Evolutionary conservation across 2,888 invertebrate species (phyloP).

Genomic region (Palloptera scutellata): DNA sequence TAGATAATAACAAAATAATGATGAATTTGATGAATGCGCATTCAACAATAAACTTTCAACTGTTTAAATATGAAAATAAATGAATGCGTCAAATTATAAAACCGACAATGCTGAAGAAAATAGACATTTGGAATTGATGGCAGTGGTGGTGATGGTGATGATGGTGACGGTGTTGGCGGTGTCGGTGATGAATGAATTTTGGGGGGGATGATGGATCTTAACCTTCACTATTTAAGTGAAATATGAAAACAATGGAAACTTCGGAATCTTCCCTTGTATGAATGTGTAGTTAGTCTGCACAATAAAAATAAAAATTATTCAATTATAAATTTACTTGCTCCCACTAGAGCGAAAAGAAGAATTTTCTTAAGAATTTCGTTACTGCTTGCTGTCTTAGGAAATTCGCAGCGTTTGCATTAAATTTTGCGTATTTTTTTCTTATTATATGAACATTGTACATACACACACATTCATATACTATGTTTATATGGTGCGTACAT

Average conservation of each 20-base stretch:
- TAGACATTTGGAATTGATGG: conserved; percentile 2
- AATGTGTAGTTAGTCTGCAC: conserved; percentile 1
- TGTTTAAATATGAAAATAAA: conserved; percentile 29
- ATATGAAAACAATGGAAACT: no score
- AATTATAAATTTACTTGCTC: conserved; percentile 34
- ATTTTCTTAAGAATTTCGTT: not conserved
- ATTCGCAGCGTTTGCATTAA: conserved; percentile 17
- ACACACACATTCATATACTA: no score
- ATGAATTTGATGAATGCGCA: conserved; percentile 35
- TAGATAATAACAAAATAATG: conserved; percentile 29
- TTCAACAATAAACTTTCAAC: conserved; percentile 32
- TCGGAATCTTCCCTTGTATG: no score
- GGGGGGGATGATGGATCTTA: conserved; percentile 9
- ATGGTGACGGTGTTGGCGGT: not conserved
- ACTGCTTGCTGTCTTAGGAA: conserved; percentile 1
- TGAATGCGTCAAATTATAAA: conserved; percentile 15
- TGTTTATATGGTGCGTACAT: no score
- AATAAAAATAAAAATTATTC: conserved; percentile 35
- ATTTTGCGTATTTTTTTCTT: conserved; percentile 22
- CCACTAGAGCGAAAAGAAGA: not conserved
- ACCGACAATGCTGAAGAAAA: not conserved
- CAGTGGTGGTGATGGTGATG: not conserved
- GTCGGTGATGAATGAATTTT: conserved; percentile 5
- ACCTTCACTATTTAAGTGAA: no score
- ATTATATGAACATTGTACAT: not conserved